Percentiles rank a stretch among this genome's conserved stretches.
Evolutionary conservation across 2,888 invertebrate genomes (phyloP).

Genomic region (Caenorhabditis japonica): DNA sequence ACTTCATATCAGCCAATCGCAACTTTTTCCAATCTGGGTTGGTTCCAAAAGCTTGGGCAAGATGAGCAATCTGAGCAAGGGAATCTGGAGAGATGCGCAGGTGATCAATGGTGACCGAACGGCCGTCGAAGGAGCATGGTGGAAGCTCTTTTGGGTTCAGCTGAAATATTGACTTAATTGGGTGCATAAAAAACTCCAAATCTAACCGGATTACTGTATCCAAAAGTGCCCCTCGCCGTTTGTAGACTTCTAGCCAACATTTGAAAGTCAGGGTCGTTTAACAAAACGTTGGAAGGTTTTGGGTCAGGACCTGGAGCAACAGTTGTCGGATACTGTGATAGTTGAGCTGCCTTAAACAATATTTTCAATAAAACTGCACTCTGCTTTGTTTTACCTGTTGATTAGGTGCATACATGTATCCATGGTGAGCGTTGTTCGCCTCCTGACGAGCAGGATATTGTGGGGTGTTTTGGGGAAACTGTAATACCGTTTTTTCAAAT

Average conservation of each 20-base stretch:
- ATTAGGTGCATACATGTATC: slow-evolving; percentile 39
- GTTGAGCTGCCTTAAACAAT: slow-evolving; percentile 20
- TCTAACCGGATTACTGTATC: slow-evolving; percentile 24
- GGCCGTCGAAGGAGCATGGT: slow-evolving; percentile 52
- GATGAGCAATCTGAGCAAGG: slow-evolving; percentile 50
- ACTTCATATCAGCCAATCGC: slow-evolving; percentile 42
- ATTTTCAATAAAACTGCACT: not conserved
- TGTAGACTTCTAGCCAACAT: slow-evolving; percentile 51
- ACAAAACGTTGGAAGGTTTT: slow-evolving; percentile 19
- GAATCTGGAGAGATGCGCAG: slow-evolving; percentile 51
- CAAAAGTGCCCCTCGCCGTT: slow-evolving; percentile 31
- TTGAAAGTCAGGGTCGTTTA: slow-evolving; percentile 51
- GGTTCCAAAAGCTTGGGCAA: slow-evolving; percentile 51
- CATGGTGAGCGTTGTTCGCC: slow-evolving; percentile 39
- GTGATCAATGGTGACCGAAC: slow-evolving; percentile 55
- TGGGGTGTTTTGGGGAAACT: slow-evolving; percentile 16
- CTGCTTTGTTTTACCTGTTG: slow-evolving; percentile 35
- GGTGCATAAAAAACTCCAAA: not conserved
- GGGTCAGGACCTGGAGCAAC: slow-evolving; percentile 10
- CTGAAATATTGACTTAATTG: slow-evolving; percentile 19
- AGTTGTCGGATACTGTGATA: slow-evolving; percentile 29
- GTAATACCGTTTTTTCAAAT: not conserved
- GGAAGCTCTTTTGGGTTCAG: slow-evolving; percentile 21
- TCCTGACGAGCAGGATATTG: slow-evolving; percentile 51
- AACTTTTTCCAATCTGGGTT: slow-evolving; percentile 53